Evolutionary conservation across 2,888 invertebrate genomes (phyloP).

Genomic region (Rhynchonema sp.): DNA sequence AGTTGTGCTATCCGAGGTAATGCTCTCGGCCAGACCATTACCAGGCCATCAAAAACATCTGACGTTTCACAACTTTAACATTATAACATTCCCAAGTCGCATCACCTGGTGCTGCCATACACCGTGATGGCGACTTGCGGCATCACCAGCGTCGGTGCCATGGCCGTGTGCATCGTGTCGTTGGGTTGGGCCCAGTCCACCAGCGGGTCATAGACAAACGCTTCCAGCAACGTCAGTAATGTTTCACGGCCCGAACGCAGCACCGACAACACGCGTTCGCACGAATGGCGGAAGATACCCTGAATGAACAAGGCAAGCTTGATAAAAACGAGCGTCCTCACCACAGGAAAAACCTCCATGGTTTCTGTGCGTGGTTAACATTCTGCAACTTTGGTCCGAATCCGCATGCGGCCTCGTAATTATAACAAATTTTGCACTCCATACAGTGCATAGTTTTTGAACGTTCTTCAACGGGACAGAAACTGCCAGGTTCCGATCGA

Average conservation of each 20-base stretch:
- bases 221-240: slow-evolving; percentile 71
- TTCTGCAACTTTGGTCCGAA: too few species aligned
- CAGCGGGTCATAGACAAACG: slow-evolving; percentile 63
- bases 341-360: too few species aligned
- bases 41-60: background rate
- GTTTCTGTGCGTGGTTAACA: too few species aligned
- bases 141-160: background rate
- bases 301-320: slow-evolving; percentile 44
- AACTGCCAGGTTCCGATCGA: too few species aligned
- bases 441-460: too few species aligned
- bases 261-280: slow-evolving; percentile 70
- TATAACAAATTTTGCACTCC: too few species aligned
- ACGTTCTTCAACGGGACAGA: too few species aligned
- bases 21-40: too few species aligned
- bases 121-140: background rate
- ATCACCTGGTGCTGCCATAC: background rate
- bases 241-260: slow-evolving; percentile 82
- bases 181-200: slow-evolving; percentile 65
- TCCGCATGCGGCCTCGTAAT: too few species aligned
- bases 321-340: too few species aligned
- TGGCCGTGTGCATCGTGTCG: background rate
- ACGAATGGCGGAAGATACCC: slow-evolving; percentile 78
- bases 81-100: background rate
- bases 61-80: background rate
- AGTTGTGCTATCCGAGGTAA: too few species aligned